phyloP scores from a whole-genome alignment of 2,797 vertebrate genomes.

The Danionella dracula region DNA sequence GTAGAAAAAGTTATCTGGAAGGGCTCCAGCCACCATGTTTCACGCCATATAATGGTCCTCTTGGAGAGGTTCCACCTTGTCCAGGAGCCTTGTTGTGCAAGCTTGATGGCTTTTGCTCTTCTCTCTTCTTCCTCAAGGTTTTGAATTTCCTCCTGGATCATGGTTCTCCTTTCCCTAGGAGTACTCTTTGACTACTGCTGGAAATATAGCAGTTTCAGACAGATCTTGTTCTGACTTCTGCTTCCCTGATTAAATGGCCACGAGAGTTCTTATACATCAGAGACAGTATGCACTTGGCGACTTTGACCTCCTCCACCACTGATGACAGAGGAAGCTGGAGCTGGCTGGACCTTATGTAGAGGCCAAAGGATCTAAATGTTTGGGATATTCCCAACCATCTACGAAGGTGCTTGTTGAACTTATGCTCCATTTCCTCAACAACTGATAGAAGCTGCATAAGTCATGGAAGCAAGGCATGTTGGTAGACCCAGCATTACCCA shows the following conservation, averaged over 20 bases:
- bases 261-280: not conserved
- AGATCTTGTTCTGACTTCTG: too few relatives aligned
- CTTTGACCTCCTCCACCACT: not conserved
- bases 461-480: not conserved
- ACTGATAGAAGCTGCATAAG: too few relatives aligned
- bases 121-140: not conserved
- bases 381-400: not conserved
- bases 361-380: not conserved
- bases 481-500: not conserved
- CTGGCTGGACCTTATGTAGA: not conserved
- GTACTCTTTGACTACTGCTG: conserved; percentile 1
- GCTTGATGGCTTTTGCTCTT: not conserved
- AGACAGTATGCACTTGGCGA: not conserved
- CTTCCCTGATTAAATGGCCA: too few relatives aligned
- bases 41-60: not conserved
- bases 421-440: not conserved
- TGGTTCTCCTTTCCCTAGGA: not conserved
- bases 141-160: not conserved
- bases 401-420: not conserved
- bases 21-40: not conserved
- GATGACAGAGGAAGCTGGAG: not conserved
- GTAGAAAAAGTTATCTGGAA: not conserved
- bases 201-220: not conserved
- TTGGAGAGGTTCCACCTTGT: not conserved
- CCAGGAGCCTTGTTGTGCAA: not conserved